A percentile compares a stretch with the other conserved stretches of the same genome.
These are phyloP conservation scores for Asbolus verrucosus DNA, from an alignment of 1,140 invertebrate species.

Conservation along the genomic window DNA sequence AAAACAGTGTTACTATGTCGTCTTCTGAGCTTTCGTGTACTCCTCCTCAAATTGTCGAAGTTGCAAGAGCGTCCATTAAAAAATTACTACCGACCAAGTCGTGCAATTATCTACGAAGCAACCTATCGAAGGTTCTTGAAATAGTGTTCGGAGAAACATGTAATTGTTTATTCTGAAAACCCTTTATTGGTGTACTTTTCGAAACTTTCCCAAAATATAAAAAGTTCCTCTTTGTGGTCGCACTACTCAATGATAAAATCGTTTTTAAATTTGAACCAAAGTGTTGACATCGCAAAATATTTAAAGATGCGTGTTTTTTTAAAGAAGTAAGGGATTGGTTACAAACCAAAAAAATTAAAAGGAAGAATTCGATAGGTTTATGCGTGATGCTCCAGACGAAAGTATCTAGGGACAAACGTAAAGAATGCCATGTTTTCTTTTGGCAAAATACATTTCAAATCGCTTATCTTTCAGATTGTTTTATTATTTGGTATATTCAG, in stretches of 20 bases:
- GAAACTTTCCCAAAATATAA: not conserved
- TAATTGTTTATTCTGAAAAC: not conserved
- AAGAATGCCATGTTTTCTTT: not conserved
- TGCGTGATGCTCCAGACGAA: slow-evolving; percentile 19
- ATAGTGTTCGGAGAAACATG: not conserved
- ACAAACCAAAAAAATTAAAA: slow-evolving; percentile 15
- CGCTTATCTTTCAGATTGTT: too few species aligned
- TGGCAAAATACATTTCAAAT: too few species aligned
- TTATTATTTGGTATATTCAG: not conserved
- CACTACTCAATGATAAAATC: not conserved
- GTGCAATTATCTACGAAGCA: not conserved
- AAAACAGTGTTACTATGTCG: too few species aligned
- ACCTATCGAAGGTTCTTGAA: not conserved
- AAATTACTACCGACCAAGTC: not conserved
- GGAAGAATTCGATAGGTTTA: slow-evolving; percentile 13
- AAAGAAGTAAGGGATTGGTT: not conserved
- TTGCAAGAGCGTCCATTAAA: too few species aligned
- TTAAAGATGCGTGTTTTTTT: slow-evolving; percentile 15
- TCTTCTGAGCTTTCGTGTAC: too few species aligned
- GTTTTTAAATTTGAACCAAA: not conserved
- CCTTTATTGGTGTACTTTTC: not conserved
- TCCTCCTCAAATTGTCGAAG: too few species aligned
- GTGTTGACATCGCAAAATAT: not conserved
- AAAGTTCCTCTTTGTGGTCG: slow-evolving; percentile 1
- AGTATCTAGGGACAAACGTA: slow-evolving; percentile 27